phyloP scores from a whole-genome alignment of 2,888 invertebrate genomes.

The Euclidia mi region DNA sequence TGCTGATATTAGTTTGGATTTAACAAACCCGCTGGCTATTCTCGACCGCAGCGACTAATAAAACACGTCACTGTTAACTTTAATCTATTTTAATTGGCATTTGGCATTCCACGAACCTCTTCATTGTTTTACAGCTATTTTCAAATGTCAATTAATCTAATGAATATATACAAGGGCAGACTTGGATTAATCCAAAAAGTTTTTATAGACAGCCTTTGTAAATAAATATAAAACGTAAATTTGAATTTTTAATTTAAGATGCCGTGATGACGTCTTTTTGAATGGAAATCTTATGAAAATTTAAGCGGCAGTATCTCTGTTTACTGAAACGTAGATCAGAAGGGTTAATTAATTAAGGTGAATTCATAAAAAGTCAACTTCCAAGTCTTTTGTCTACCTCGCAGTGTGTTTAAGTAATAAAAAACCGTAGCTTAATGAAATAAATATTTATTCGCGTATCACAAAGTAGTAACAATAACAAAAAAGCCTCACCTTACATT shows the following conservation, averaged over 20 bases:
- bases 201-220: background rate
- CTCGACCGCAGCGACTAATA: too few species aligned
- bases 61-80: too few species aligned
- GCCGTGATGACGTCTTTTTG: constrained; percentile 8
- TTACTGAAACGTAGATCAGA: constrained; percentile 23
- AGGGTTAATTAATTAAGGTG: constrained; percentile 23
- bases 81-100: too few species aligned
- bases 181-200: background rate
- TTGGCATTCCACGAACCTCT: too few species aligned
- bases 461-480: constrained; percentile 81
- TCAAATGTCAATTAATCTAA: background rate
- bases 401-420: background rate
- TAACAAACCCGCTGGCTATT: too few species aligned
- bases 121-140: background rate
- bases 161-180: background rate
- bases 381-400: constrained; percentile 8
- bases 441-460: constrained; percentile 66
- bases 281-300: constrained; percentile 33
- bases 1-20: too few species aligned
- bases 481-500: constrained; percentile 51
- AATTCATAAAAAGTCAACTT: constrained; percentile 17
- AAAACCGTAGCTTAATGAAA: constrained; percentile 24
- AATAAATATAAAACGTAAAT: constrained; percentile 1
- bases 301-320: constrained; percentile 26
- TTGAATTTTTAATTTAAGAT: constrained; percentile 1